A percentile compares a stretch with the other conserved stretches of the same genome.
Conservation (phyloP, 2,113 vertebrate species). For the Phyllopteryx taeniolatus region DNA sequence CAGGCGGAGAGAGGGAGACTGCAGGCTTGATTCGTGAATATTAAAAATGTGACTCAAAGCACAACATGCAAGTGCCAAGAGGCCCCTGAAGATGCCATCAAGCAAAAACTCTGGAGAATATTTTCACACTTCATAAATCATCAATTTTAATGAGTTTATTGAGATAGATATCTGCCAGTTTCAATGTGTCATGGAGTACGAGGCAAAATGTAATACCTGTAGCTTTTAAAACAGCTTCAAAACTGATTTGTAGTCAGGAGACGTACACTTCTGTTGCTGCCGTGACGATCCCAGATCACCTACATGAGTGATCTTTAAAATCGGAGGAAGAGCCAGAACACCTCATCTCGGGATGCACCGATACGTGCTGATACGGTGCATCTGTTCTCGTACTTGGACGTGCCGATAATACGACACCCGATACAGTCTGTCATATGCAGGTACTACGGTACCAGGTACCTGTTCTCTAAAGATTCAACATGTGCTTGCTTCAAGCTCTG, state of each 20-base stretch:
- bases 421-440: too few relatives aligned
- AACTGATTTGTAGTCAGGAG: neutral
- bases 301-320: neutral
- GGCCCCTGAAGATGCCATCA: constrained; percentile 33
- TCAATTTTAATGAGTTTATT: constrained; percentile 35
- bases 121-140: constrained; percentile 27
- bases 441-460: too few relatives aligned
- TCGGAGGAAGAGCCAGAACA: neutral
- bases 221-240: neutral
- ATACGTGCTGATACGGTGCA: too few relatives aligned
- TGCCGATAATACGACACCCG: too few relatives aligned
- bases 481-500: too few relatives aligned
- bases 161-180: constrained; percentile 2
- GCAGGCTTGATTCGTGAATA: constrained; percentile 48
- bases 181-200: neutral
- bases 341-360: too few relatives aligned
- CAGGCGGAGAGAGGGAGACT: constrained; percentile 18
- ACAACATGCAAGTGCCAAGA: constrained; percentile 18
- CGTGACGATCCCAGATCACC: neutral
- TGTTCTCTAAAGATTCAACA: too few relatives aligned
- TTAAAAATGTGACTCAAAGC: constrained; percentile 36
- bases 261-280: neutral
- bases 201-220: neutral
- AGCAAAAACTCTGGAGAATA: constrained; percentile 19
- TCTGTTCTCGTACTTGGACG: too few relatives aligned